These are phyloP conservation scores for Mycetomoellerius zeteki DNA, from an alignment of 1,140 invertebrate genomes.

Conservation along the genomic window DNA sequence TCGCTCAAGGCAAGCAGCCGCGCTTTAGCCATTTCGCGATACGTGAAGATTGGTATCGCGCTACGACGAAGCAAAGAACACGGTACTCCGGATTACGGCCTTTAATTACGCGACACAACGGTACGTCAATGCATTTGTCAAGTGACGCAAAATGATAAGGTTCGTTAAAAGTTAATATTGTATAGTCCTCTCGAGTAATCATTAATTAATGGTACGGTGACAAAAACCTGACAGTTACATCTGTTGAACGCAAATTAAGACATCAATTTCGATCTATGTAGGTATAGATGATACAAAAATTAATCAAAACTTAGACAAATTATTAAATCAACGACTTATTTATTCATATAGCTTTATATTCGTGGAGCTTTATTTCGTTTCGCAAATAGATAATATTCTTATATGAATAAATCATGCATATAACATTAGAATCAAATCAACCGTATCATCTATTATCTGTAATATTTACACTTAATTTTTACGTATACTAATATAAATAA, in stretches of 20 bases:
- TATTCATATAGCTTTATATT: not conserved
- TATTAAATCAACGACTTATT: not conserved
- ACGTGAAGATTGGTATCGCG: slow-evolving; percentile 53
- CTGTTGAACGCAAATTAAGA: not conserved
- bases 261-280: not conserved
- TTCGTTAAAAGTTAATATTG: not conserved
- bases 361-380: no score
- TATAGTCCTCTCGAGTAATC: not conserved
- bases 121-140: slow-evolving; percentile 12
- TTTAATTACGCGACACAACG: slow-evolving; percentile 36
- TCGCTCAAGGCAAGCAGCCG: slow-evolving; percentile 41
- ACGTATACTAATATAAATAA: not conserved
- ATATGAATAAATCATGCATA: slow-evolving; percentile 52
- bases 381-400: slow-evolving; percentile 13
- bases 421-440: slow-evolving; percentile 14
- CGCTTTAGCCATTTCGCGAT: slow-evolving; percentile 33
- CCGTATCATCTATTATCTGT: slow-evolving; percentile 55
- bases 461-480: not conserved
- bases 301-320: not conserved
- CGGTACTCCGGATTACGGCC: not conserved
- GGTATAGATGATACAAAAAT: no score
- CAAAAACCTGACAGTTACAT: not conserved
- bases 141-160: not conserved
- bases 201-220: not conserved
- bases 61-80: slow-evolving; percentile 20